Conservation (phyloP, 2,888 invertebrate species). For the Muscina levida region DNA sequence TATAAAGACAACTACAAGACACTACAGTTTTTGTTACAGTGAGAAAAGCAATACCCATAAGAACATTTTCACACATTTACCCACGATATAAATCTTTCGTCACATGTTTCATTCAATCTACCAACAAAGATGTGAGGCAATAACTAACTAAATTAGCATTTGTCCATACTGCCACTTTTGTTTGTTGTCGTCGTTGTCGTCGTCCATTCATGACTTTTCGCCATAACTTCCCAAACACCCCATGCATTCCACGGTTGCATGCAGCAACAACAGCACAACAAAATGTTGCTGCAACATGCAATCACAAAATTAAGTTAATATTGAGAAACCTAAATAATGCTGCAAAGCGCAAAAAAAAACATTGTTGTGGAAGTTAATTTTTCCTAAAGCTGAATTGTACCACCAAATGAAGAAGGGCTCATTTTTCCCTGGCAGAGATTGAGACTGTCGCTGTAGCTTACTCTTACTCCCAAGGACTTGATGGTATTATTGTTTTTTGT, state of each 20-base stretch:
- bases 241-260: constrained; percentile 20
- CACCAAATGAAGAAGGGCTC: constrained; percentile 8
- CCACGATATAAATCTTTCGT: neutral
- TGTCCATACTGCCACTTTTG: constrained; percentile 7
- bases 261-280: neutral
- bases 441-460: neutral
- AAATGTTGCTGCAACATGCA: constrained; percentile 48
- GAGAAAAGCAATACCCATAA: neutral
- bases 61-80: constrained; percentile 24
- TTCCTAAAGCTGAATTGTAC: constrained; percentile 14
- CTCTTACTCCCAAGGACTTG: neutral
- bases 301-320: constrained; percentile 60
- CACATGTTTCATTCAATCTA: too few species aligned
- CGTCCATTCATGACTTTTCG: neutral
- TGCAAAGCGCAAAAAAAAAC: neutral
- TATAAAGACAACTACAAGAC: too few species aligned
- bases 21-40: neutral
- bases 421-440: neutral
- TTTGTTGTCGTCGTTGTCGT: too few species aligned
- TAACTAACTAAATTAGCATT: constrained; percentile 25
- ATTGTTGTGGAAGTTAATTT: constrained; percentile 31
- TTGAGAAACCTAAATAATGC: neutral
- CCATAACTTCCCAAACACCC: constrained; percentile 12
- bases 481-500: constrained; percentile 17
- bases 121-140: too few species aligned